Conservation (phyloP, 2,113 vertebrate genomes). For the Hippocampus comes region DNA sequence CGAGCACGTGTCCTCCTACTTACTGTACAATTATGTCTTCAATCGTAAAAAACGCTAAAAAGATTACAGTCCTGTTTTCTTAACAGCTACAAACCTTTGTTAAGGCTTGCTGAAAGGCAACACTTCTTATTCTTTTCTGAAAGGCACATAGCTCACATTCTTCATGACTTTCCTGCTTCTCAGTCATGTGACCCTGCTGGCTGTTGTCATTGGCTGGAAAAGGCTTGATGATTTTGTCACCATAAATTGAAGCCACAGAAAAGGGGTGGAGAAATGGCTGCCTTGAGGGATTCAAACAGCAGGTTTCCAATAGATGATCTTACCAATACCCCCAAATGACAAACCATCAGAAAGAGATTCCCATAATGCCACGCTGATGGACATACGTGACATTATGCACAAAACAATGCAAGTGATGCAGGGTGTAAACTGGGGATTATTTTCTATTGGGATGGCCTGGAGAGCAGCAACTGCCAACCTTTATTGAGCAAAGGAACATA, state of each 20-base stretch:
- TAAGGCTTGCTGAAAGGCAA: conserved; percentile 19
- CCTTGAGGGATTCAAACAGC: not conserved
- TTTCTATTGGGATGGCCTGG: not conserved
- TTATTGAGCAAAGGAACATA: not conserved
- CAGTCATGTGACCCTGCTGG: conserved; percentile 57
- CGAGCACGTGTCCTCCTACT: conserved; percentile 5
- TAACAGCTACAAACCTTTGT: conserved; percentile 14
- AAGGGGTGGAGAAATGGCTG: conserved; percentile 4
- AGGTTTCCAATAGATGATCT: not conserved
- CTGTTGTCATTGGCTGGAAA: conserved; percentile 54
- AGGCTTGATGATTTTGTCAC: conserved; percentile 21
- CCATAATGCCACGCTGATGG: too few species aligned
- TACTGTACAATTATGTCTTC: conserved; percentile 2
- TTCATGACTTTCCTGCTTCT: conserved; percentile 68
- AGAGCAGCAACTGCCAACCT: not conserved
- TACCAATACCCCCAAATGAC: not conserved
- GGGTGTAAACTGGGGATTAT: not conserved
- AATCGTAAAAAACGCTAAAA: conserved; percentile 3
- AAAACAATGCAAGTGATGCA: not conserved
- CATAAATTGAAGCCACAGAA: conserved; percentile 21
- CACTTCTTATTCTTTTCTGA: conserved; percentile 51
- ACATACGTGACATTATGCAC: not conserved
- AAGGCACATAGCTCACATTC: conserved; percentile 60
- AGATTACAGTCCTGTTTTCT: conserved; percentile 12
- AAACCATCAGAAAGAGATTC: not conserved